These are phyloP conservation scores for Brotogeris chrysoptera DNA, from an alignment of 2,797 vertebrate genomes.

Conservation along the genomic window DNA sequence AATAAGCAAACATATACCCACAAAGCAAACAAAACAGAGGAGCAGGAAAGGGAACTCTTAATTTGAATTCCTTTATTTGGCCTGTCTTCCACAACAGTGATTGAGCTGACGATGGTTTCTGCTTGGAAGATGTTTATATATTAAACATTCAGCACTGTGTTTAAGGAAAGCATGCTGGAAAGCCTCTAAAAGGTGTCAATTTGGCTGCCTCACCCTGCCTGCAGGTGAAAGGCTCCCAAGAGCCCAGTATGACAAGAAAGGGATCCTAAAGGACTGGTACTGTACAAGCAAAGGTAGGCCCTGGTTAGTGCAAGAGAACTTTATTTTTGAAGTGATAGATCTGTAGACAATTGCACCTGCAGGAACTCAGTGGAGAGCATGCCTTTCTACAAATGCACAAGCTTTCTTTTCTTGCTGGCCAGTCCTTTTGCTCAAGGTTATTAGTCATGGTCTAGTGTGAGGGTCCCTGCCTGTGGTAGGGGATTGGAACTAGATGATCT, in stretches of 20 bases:
- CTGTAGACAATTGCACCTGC: background rate
- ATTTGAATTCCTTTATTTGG: background rate
- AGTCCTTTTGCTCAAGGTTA: background rate
- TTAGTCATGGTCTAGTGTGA: background rate
- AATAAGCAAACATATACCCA: conserved; percentile 10
- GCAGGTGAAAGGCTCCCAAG: background rate
- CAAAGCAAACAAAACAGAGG: background rate
- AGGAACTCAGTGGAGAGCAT: background rate
- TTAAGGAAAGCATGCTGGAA: background rate
- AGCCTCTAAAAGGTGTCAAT: background rate
- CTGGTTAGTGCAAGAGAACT: background rate
- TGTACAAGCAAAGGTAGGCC: rapidly evolving
- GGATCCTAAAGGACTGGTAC: background rate
- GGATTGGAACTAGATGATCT: background rate
- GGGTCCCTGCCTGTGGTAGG: background rate
- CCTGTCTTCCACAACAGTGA: background rate
- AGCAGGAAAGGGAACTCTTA: background rate
- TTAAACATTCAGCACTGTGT: background rate
- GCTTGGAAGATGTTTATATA: background rate
- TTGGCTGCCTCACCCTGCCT: background rate
- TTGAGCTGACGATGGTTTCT: background rate
- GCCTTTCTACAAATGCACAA: background rate
- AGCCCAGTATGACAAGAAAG: background rate
- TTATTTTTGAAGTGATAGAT: background rate
- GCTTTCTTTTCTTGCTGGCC: background rate